Percentiles rank a stretch among this genome's conserved stretches.
Conservation (phyloP, 1,140 invertebrate genomes). For the Drosophila simulans region DNA sequence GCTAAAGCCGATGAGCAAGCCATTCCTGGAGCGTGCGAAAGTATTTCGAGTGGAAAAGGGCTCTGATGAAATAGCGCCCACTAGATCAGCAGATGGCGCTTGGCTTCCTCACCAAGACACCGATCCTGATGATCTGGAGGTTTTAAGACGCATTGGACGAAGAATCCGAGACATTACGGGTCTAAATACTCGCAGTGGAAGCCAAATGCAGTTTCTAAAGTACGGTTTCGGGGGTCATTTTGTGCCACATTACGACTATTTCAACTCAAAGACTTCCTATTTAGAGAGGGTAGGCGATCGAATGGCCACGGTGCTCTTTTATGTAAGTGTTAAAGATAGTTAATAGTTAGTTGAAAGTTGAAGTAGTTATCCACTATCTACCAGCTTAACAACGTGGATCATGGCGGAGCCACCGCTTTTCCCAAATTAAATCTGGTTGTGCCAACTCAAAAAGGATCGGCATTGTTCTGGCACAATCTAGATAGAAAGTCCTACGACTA, state of each 20-base stretch:
- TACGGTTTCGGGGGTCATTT: constrained; percentile 2
- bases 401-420: constrained; percentile 1
- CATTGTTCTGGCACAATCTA: constrained; percentile 3
- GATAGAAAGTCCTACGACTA: constrained; percentile 2
- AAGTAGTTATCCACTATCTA: too few relatives aligned
- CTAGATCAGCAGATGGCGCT: not conserved
- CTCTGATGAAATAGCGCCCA: not conserved
- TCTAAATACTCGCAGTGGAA: not conserved
- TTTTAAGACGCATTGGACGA: not conserved
- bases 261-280: not conserved
- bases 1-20: not conserved
- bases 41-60: not conserved
- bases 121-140: not conserved
- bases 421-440: not conserved
- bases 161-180: not conserved
- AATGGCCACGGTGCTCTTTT: constrained; percentile 1
- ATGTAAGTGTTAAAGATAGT: not conserved
- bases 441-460: constrained; percentile 1
- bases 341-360: too few relatives aligned
- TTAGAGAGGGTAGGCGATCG: not conserved
- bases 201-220: not conserved
- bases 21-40: not conserved
- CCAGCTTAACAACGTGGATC: not conserved
- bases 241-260: not conserved
- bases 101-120: not conserved